These are phyloP conservation scores for Lasiurus cinereus DNA, from an alignment of 2,113 vertebrate genomes.

Conservation along the genomic window DNA sequence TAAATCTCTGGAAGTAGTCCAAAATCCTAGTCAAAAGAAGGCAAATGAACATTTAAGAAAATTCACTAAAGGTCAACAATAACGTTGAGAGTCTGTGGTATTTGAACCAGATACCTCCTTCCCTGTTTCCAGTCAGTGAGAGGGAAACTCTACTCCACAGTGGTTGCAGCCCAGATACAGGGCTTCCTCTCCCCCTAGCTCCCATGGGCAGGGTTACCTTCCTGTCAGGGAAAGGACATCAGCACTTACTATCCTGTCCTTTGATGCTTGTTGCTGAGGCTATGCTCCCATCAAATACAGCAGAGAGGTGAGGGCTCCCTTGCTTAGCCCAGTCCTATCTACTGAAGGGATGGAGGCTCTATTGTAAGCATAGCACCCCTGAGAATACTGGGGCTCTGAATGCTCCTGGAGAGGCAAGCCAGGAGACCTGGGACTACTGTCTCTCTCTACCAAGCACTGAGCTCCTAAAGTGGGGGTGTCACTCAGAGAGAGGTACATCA, in stretches of 20 bases:
- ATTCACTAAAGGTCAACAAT: neutral
- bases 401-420: neutral
- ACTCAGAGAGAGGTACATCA: neutral
- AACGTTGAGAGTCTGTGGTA: neutral
- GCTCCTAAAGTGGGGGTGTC: neutral
- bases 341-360: neutral
- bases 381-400: neutral
- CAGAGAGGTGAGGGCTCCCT: neutral
- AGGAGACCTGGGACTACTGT: neutral
- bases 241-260: neutral
- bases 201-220: neutral
- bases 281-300: neutral
- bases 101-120: neutral
- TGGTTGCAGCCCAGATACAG: neutral
- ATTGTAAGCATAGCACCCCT: neutral
- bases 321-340: neutral
- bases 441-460: neutral
- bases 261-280: neutral
- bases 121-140: neutral
- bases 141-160: neutral
- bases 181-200: neutral
- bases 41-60: neutral
- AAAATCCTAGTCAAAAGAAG: neutral
- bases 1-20: neutral
- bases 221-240: neutral